Conservation (phyloP, 2,113 vertebrate species). For the Anolis carolinensis region DNA sequence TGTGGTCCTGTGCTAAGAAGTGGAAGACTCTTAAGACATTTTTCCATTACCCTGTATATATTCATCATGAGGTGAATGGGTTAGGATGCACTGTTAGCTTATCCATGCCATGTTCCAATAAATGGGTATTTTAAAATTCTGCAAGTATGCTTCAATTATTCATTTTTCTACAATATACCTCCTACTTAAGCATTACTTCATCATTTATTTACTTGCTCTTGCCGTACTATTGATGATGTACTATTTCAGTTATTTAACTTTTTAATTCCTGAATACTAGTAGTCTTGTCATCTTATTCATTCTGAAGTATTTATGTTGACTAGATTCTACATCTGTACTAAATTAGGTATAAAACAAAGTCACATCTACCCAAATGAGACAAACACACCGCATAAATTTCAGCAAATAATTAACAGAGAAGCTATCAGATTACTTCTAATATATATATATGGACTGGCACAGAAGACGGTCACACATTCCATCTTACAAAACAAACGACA, state of each 20-base stretch:
- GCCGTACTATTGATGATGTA: not conserved
- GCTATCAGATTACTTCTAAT: not conserved
- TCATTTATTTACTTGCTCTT: not conserved
- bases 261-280: not conserved
- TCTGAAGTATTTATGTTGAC: too few species aligned
- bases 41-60: fast-evolving
- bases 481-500: conserved; percentile 37
- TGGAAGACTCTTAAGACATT: not conserved
- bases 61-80: not conserved
- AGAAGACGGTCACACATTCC: conserved; percentile 9
- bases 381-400: not conserved
- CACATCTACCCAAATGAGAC: not conserved
- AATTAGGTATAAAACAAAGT: not conserved
- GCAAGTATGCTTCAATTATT: not conserved
- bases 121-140: not conserved
- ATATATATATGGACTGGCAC: conserved; percentile 22
- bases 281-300: conserved; percentile 1
- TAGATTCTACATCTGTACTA: not conserved
- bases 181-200: not conserved
- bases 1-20: not conserved
- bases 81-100: not conserved
- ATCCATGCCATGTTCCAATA: not conserved
- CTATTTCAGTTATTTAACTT: conserved; percentile 3
- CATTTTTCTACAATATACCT: not conserved
- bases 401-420: not conserved